Evolutionary conservation across 2,113 vertebrate species (phyloP), one percentile per base, ranked within the genome.

Genomic region (Sander lucioperca): DNA sequence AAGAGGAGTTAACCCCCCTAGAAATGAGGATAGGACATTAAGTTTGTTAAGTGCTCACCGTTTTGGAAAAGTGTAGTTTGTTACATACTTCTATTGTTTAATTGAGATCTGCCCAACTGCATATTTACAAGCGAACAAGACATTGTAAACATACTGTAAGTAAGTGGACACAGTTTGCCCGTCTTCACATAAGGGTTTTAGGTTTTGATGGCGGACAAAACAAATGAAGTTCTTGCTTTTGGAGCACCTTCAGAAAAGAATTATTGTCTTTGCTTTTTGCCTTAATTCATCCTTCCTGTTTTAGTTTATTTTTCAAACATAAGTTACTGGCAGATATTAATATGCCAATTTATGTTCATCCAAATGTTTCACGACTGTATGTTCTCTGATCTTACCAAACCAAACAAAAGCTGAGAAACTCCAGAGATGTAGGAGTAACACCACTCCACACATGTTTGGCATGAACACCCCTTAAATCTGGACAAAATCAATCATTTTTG

Each of bases 61-160:
- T 65, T 77, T 56, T 67, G 71, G 57, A 76, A 19, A 78, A 72
- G 69, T 79, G 68, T 43, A 63, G 79, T 68, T 74, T 86, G 76
- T 88, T 86, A 51, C 80, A 76, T 74, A 73, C 84, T 92, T 75
- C 75, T 80, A 36, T 79, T 68, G 23, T 68, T 84, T 81, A 80
- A 86, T 89, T 85, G 85, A 86, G 89, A 85, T 89, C 57, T 69
- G 78, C 51, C 68, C 69, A 23, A 74, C 39, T 89, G 85, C 79
- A 62, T 63, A 78, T 89, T 92, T 74, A 89, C 83, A 80, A 86
- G 80, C 43, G 50, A 87, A 61, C 71, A 53, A 27, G 51, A 14
- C 81, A 83, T 88, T 79, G 66, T 85, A 88, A 88, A 81, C 70
- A 45, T 33, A 33, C 33, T 33, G 33, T 21, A 45, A 81, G 87